Evolutionary conservation across 92 coral and sea anemone genomes (phyloP), one percentile per base, ranked within the genome.

Genomic region (Ricordea florida): DNA sequence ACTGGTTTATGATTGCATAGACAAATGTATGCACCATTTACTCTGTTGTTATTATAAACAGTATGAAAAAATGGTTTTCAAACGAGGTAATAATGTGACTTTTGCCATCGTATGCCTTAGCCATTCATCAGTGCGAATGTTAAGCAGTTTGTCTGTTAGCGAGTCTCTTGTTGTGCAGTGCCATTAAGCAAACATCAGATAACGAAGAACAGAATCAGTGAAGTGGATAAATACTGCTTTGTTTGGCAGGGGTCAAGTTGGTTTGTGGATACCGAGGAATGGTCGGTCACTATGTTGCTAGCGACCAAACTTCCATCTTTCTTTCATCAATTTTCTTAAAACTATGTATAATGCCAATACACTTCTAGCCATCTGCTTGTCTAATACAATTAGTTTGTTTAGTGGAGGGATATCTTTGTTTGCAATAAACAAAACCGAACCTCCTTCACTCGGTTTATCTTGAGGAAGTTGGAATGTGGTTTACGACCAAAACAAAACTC

Each of bases 211-310:
- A 59, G 79, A 49, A 28, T 50, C 4, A 83, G 44, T 84, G 51
- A 62, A 68, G 85, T 84, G 79, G 65, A 50, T 66, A 47, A 69
- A 53, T 65, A n/a, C n/a, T 74, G 77, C 45, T 66, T 82, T 82
- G 83, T 74, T 52, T 26, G n/a, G n/a, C 55, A 11, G 65, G 4
- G 26, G 3, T 20, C 6, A n/a, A 10, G 4, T 1, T n/a, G 36
- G 48, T 73, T 55, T n/a, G 46, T 82, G 55, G 59, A 45, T 48
- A 74, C 88, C 43, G 23, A 43, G 88, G 88, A 74, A 82, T 82
- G 81, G 57, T 37, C n/a, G n/a, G 18, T 21, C 38, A 32, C 10
- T 48, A 10, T 32, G 21, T 8, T 53, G 34, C 13, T 9, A 11
- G 3, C 16, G 9, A 13, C 26, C 29, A 51, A 26, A 23, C 24